Conservation (phyloP, 2,797 vertebrate species). For the Nothura maculosa region DNA sequence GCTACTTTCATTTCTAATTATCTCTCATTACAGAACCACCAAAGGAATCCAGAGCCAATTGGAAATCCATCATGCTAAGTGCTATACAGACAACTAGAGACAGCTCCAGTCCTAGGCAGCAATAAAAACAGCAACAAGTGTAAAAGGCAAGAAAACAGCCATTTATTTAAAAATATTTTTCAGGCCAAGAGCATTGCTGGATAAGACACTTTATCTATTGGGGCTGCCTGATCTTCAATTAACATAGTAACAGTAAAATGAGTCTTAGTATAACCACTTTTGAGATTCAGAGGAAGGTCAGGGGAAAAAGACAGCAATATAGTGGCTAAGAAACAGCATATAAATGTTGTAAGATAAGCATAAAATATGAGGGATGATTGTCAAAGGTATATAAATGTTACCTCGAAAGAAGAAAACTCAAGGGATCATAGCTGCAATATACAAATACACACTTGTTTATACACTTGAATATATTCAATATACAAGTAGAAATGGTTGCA, state of each 20-base stretch:
- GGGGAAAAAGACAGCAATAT: rapidly evolving
- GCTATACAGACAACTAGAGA: neutral
- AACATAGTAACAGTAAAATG: neutral
- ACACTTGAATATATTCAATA: neutral
- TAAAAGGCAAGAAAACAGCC: neutral
- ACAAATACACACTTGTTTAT: neutral
- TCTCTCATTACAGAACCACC: neutral
- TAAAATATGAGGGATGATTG: neutral
- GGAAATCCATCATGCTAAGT: neutral
- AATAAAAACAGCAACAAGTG: neutral
- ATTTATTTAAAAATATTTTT: neutral
- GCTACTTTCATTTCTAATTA: constrained; percentile 8
- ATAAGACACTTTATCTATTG: neutral
- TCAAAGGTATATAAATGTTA: constrained; percentile 21
- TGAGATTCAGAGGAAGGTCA: neutral
- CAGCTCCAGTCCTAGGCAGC: neutral
- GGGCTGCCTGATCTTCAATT: neutral
- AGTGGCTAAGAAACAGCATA: neutral
- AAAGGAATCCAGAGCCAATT: neutral
- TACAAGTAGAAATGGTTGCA: constrained; percentile 43
- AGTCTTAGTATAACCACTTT: neutral
- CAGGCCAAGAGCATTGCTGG: neutral
- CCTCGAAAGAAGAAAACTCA: constrained; percentile 10
- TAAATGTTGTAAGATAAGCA: neutral
- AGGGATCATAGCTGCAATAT: neutral